A percentile compares a stretch with the other conserved stretches of the same genome.
Conservation (phyloP, 2,888 invertebrate species). For the Tipula vernalis region DNA sequence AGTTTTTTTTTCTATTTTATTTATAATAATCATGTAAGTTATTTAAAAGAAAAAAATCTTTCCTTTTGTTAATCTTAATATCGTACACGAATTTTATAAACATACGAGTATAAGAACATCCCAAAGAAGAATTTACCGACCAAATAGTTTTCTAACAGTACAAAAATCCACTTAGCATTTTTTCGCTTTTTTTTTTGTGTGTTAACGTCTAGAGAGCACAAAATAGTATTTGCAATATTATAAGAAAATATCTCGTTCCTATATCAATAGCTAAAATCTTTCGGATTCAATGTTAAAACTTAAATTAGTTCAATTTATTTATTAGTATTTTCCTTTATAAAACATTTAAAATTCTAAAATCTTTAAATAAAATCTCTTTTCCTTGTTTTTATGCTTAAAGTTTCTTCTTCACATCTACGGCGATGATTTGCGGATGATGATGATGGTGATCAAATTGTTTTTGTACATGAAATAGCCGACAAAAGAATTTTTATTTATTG, state of each 20-base stretch:
- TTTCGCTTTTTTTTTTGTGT: not conserved
- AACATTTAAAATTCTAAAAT: not conserved
- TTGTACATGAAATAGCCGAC: not conserved
- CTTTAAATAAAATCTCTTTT: not conserved
- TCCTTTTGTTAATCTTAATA: not conserved
- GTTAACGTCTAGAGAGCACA: not conserved
- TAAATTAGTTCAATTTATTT: conserved; percentile 4
- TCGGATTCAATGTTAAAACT: not conserved
- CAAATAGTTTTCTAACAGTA: not conserved
- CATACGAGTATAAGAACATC: not conserved
- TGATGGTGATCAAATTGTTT: not conserved
- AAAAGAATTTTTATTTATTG: not conserved
- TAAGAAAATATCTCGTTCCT: not conserved
- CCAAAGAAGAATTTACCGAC: not conserved
- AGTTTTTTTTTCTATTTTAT: not conserved
- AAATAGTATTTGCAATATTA: not conserved
- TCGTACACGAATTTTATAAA: not conserved
- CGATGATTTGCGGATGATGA: not conserved
- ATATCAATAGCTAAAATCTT: not conserved
- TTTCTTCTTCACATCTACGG: not conserved
- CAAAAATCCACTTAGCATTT: not conserved
- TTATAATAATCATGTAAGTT: not conserved
- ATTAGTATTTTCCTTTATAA: not conserved
- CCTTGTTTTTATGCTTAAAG: not conserved
- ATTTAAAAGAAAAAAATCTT: not conserved